These are phyloP conservation scores for Sorex fumeus DNA, from an alignment of 2,113 vertebrate genomes.

Conservation along the genomic window DNA sequence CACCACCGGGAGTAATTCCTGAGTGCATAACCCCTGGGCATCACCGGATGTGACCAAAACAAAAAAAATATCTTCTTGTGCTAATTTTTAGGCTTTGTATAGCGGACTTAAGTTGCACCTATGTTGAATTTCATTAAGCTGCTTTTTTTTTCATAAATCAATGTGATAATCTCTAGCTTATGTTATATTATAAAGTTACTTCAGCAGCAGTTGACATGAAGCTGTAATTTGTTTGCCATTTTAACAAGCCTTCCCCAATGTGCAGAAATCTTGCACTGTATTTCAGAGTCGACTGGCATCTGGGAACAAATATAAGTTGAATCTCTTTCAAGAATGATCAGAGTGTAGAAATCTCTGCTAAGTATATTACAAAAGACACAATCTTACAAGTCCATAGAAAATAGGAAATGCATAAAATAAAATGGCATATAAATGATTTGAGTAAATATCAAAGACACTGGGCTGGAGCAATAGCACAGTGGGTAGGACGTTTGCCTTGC, in stretches of 20 bases:
- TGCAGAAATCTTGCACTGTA: slow-evolving; percentile 34
- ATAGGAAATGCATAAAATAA: neutral
- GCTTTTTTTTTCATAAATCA: slow-evolving; percentile 56
- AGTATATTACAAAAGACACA: neutral
- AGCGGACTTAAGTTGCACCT: slow-evolving; percentile 15
- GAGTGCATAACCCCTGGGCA: no score
- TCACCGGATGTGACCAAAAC: no score
- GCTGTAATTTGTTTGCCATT: slow-evolving; percentile 55
- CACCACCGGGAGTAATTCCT: no score
- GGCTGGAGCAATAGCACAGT: no score
- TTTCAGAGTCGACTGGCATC: slow-evolving; percentile 59
- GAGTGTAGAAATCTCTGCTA: slow-evolving; percentile 44
- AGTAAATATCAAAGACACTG: slow-evolving; percentile 9
- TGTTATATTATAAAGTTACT: slow-evolving; percentile 3
- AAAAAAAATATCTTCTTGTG: neutral
- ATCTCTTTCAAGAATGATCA: slow-evolving; percentile 60
- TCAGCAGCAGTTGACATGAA: slow-evolving; percentile 51
- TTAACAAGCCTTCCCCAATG: slow-evolving; percentile 31
- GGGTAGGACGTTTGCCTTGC: no score
- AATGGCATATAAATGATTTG: no score
- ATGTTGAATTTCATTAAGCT: slow-evolving; percentile 64
- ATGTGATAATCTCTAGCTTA: slow-evolving; percentile 20
- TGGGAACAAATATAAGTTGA: slow-evolving; percentile 44
- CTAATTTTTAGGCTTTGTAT: neutral
- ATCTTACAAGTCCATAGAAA: neutral